Evolutionary conservation across 92 coral and sea anemone genomes (phyloP), one percentile per base, ranked within the genome.

Genomic region (Anthopleura xanthogrammica): DNA sequence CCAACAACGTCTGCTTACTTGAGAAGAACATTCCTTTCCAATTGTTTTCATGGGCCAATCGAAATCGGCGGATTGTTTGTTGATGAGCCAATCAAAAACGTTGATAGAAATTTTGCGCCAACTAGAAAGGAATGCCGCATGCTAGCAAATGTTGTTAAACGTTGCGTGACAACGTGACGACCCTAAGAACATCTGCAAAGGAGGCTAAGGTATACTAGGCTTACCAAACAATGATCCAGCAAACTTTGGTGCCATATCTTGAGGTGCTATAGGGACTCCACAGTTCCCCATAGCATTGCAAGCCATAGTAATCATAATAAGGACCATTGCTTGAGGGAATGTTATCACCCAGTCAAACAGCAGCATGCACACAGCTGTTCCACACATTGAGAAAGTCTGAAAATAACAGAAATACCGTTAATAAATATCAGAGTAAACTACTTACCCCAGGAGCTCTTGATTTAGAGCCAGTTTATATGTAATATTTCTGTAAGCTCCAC

Each of bases 191-290:
- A 3, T 10, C 23, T 29, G 36, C 36, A 29, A 29, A 29, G 72
- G 13, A 19, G 72, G 72, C 36, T 29, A 29, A 29, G 36, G 29
- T 68, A 3, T 22, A 16, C 24, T 9, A 68, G 72, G 41, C 58
- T 87, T 83, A 96, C 99, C 98, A 90, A 90, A 95, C 57, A 95
- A 87, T 19, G 97, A 93, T 48, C 99, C 99, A 7, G 98, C 99
- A 80, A 86, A 92, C 74, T 87, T 89, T 24, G 99, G 99, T 22
- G 99, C 93, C 91, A 96, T 93, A 75, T 96, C 99, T 76, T 96
- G 99, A 1, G 95, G 98, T 72, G 89, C 73, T 39, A 92, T 92
- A 11, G 92, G 90, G 2, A 80, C 79, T 4, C 99, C 99, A 39
- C 98, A 86, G 79, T 91, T 88, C 39, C 92, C 93, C 52, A 94